Conservation (phyloP, 2,797 vertebrate species). For the Australoheros facetus region DNA sequence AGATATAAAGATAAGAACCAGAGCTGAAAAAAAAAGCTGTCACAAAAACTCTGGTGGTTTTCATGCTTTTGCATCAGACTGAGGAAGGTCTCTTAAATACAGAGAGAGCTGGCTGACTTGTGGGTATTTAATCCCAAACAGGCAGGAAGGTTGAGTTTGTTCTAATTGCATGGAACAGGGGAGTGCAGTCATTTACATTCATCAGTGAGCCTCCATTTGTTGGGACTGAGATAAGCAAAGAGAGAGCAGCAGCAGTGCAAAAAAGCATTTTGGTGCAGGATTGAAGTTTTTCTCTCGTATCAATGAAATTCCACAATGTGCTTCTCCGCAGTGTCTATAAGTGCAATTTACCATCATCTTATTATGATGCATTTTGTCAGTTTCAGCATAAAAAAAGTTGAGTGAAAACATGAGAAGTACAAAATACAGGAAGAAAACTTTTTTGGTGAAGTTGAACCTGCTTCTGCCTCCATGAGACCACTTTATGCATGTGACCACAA, state of each 20-base stretch:
- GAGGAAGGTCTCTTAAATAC: slow-evolving; percentile 50
- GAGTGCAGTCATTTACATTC: slow-evolving; percentile 67
- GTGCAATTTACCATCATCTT: not conserved
- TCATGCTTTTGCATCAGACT: slow-evolving; percentile 75
- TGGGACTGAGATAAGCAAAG: slow-evolving; percentile 36
- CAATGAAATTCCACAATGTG: slow-evolving; percentile 5
- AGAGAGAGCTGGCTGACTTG: slow-evolving; percentile 39
- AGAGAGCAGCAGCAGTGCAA: slow-evolving; percentile 15
- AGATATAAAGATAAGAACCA: slow-evolving; percentile 55
- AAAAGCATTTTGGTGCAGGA: slow-evolving; percentile 23
- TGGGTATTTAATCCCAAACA: slow-evolving; percentile 71
- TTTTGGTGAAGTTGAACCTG: not conserved
- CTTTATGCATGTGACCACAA: no score
- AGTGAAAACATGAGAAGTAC: not conserved
- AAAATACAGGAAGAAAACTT: not conserved
- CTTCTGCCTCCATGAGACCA: not conserved
- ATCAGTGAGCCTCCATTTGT: slow-evolving; percentile 60
- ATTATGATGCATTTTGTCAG: not conserved
- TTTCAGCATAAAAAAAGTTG: not conserved
- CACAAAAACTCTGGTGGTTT: slow-evolving; percentile 62
- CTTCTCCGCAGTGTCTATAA: not conserved
- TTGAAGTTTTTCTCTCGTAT: slow-evolving; percentile 27
- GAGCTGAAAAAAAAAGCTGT: slow-evolving; percentile 19
- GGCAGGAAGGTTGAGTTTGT: slow-evolving; percentile 66
- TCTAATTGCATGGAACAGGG: slow-evolving; percentile 63